These are phyloP conservation scores for Meandrina meandrites DNA, from an alignment of 92 coral and sea anemone species.

Conservation along the genomic window DNA sequence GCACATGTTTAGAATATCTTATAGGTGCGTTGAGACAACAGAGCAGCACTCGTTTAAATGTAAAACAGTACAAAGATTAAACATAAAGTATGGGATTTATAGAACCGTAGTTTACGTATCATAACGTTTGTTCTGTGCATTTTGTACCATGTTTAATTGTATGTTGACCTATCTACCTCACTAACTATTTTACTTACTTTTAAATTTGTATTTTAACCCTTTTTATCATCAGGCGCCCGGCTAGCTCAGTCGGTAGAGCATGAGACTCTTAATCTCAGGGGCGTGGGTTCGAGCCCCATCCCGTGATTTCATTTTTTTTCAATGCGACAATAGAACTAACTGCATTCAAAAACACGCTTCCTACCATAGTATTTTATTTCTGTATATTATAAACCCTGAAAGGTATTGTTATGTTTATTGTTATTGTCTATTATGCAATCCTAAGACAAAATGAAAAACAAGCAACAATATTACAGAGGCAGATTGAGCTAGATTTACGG, in stretches of 20 bases:
- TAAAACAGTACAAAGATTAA: too few relatives aligned
- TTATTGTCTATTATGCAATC: background rate
- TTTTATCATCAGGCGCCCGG: background rate
- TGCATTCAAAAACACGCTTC: too few relatives aligned
- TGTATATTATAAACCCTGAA: background rate
- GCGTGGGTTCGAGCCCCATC: constrained; percentile 24
- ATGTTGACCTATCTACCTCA: too few relatives aligned
- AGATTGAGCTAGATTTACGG: background rate
- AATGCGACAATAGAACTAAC: background rate
- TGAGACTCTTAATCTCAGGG: constrained; percentile 39
- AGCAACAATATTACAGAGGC: background rate
- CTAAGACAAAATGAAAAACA: background rate
- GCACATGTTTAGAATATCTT: too few relatives aligned
- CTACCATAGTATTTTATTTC: background rate
- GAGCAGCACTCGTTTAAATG: too few relatives aligned
- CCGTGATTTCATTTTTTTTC: background rate
- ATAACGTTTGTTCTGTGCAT: too few relatives aligned
- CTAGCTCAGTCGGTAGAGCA: constrained; percentile 51
- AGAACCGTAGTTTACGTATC: too few relatives aligned
- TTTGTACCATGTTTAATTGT: too few relatives aligned
- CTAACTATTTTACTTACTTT: too few relatives aligned
- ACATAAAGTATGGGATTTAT: too few relatives aligned
- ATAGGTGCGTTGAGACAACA: too few relatives aligned
- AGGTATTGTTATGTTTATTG: too few relatives aligned
- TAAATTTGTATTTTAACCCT: background rate